Percentiles rank a stretch among this genome's conserved stretches.
Evolutionary conservation across 1,140 invertebrate genomes (phyloP).

Genomic region (Heliconius congener): DNA sequence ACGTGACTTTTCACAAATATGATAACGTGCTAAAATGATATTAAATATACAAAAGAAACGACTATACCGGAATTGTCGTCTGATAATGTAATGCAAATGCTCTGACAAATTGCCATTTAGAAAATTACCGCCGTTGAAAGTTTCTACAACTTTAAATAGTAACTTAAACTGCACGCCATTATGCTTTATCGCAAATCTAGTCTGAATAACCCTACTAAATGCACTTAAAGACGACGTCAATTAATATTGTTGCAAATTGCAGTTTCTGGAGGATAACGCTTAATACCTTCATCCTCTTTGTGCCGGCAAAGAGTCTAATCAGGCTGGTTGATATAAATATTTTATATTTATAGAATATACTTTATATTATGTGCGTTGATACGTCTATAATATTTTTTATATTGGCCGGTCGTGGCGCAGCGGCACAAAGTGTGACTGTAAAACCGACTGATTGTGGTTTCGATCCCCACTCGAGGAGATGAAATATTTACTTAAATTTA

Average conservation of each 20-base stretch:
- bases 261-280: constrained; percentile 19
- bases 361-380: not conserved
- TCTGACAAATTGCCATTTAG: not conserved
- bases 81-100: constrained; percentile 1
- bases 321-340: not conserved
- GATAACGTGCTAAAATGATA: not conserved
- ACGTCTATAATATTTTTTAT: too few species aligned
- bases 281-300: constrained; percentile 18
- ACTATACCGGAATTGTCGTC: not conserved
- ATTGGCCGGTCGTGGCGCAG: too few species aligned
- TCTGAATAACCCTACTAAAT: constrained; percentile 20
- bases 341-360: not conserved
- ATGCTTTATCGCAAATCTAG: constrained; percentile 1
- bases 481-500: too few species aligned
- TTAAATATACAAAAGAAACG: not conserved
- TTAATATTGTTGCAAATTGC: constrained; percentile 17
- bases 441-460: too few species aligned
- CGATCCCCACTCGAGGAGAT: too few species aligned
- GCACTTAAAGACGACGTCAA: constrained; percentile 23
- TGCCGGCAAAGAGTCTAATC: constrained; percentile 16
- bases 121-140: constrained; percentile 6
- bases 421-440: too few species aligned
- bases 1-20: too few species aligned
- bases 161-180: not conserved
- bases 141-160: constrained; percentile 1